Evolutionary conservation across 2,888 invertebrate genomes (phyloP).

Genomic region (Netelia fuscicornis): DNA sequence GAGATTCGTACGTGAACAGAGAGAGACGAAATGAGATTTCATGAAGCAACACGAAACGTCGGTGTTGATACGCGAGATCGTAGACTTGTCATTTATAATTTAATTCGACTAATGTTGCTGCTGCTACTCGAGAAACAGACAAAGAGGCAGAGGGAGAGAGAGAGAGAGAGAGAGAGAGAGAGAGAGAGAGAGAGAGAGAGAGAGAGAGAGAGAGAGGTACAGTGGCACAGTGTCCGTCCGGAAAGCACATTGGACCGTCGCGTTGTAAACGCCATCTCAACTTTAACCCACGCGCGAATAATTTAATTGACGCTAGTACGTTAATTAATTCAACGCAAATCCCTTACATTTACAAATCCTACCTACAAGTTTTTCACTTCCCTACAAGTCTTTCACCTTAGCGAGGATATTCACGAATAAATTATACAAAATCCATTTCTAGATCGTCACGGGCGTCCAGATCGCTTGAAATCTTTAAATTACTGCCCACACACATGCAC

Average conservation of each 20-base stretch:
- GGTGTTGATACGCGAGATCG: constrained; percentile 14
- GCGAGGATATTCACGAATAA: too few relatives aligned
- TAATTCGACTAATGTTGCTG: constrained; percentile 63
- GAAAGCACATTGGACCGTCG: constrained; percentile 41
- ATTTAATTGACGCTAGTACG: constrained; percentile 65
- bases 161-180: background rate
- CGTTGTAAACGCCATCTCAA: constrained; percentile 42
- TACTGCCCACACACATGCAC: too few relatives aligned
- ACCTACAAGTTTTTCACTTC: too few relatives aligned
- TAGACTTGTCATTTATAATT: constrained; percentile 64
- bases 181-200: constrained; percentile 9
- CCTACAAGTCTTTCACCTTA: too few relatives aligned
- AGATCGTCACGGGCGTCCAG: too few relatives aligned
- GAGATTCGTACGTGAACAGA: background rate
- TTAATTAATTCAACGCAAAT: constrained; percentile 66
- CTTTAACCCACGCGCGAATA: constrained; percentile 65
- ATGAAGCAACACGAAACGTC: constrained; percentile 43
- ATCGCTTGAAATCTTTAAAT: too few relatives aligned
- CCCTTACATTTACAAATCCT: too few relatives aligned
- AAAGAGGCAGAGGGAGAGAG: background rate
- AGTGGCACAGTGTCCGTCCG: constrained; percentile 2
- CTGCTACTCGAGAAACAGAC: background rate
- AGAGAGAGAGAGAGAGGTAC: background rate
- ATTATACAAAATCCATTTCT: too few relatives aligned
- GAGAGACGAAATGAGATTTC: background rate